Evolutionary conservation across 2,113 vertebrate genomes (phyloP).

Genomic region (Xyrauchen texanus): DNA sequence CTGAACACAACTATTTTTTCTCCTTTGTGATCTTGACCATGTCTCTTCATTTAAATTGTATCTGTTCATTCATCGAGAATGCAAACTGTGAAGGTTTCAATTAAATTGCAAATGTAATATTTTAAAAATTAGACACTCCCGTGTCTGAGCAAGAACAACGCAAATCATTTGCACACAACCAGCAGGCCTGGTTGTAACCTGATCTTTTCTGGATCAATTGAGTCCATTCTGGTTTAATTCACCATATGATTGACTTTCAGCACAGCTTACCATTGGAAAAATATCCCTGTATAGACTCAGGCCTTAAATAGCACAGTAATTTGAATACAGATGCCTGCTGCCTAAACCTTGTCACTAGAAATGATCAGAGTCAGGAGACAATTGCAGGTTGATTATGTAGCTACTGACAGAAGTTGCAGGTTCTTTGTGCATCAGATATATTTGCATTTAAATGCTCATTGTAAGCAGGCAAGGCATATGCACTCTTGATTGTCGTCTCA

Average conservation of each 20-base stretch:
- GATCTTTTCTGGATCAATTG: constrained; percentile 83
- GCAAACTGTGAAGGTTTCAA: constrained; percentile 45
- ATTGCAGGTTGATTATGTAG: constrained; percentile 81
- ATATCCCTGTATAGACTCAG: constrained; percentile 66
- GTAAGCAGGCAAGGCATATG: constrained; percentile 70
- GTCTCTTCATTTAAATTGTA: constrained; percentile 36
- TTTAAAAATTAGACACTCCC: constrained; percentile 53
- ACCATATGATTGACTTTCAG: constrained; percentile 83
- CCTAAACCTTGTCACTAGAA: constrained; percentile 70
- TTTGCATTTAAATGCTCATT: constrained; percentile 82
- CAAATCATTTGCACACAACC: constrained; percentile 73
- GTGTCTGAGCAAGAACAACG: constrained; percentile 63
- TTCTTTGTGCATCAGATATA: constrained; percentile 72
- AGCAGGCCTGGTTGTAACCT: constrained; percentile 74
- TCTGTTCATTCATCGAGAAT: constrained; percentile 41
- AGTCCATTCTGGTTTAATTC: constrained; percentile 86
- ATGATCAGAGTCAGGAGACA: constrained; percentile 74
- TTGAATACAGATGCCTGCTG: constrained; percentile 73
- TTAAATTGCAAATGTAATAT: constrained; percentile 62
- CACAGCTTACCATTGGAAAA: constrained; percentile 74
- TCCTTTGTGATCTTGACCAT: constrained; percentile 27
- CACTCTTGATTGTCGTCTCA: constrained; percentile 75
- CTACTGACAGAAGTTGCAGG: constrained; percentile 73
- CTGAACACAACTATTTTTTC: constrained; percentile 24
- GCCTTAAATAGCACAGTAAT: constrained; percentile 74